These are phyloP conservation scores for Glyphotaelius pellucidus DNA, from an alignment of 2,888 invertebrate genomes.

Conservation along the genomic window DNA sequence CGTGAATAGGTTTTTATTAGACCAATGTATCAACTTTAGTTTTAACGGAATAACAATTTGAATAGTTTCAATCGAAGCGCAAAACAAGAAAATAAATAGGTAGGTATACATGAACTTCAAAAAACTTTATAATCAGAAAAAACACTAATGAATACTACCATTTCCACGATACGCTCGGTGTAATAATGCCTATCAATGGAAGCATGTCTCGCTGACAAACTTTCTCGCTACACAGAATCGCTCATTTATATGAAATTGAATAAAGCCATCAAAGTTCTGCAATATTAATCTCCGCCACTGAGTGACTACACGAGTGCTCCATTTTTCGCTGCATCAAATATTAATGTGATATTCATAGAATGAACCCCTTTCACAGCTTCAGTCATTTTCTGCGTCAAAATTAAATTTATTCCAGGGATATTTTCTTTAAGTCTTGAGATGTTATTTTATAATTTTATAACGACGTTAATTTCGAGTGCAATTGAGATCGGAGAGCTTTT, in stretches of 20 bases:
- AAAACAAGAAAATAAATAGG: no score
- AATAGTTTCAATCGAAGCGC: no score
- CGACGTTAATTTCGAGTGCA: no score
- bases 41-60: no score
- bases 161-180: not conserved
- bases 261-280: constrained; percentile 39
- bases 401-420: not conserved
- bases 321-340: constrained; percentile 39
- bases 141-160: not conserved
- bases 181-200: not conserved
- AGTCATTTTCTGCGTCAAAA: not conserved
- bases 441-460: no score
- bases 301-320: constrained; percentile 21
- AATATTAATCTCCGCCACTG: constrained; percentile 17
- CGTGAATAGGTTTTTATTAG: no score
- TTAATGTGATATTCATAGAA: constrained; percentile 25
- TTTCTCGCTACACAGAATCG: constrained; percentile 27
- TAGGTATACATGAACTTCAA: no score
- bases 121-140: no score
- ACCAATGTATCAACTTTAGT: no score
- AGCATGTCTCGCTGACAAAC: constrained; percentile 9
- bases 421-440: not conserved
- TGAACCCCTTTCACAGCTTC: not conserved
- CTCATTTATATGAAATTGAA: constrained; percentile 55
- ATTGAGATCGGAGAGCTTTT: not conserved